Conservation (phyloP, 2,888 invertebrate species). For the Lasioglossum vierecki region DNA sequence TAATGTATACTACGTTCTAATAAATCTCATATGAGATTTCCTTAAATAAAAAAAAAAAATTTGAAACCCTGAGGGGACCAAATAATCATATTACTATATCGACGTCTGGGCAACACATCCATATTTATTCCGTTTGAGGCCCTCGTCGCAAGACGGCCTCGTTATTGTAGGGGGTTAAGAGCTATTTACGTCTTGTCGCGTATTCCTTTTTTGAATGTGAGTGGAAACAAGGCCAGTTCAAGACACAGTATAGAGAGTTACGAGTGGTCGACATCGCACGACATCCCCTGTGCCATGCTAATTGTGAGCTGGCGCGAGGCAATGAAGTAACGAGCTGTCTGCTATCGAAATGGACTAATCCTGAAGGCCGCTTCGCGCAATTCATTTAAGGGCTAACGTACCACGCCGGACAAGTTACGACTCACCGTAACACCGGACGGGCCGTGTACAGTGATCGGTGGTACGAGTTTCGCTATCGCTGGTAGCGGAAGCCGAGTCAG, state of each 20-base stretch:
- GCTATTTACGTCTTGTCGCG: neutral
- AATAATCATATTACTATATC: too few relatives aligned
- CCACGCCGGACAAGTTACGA: slow-evolving; percentile 49
- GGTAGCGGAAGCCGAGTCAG: slow-evolving; percentile 52
- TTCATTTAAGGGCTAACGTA: slow-evolving; percentile 47
- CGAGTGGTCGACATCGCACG: neutral
- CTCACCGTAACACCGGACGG: slow-evolving; percentile 23
- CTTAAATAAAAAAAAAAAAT: too few relatives aligned
- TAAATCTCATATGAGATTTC: too few relatives aligned
- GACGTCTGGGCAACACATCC: neutral
- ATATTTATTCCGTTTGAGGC: neutral
- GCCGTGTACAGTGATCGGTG: slow-evolving; percentile 37
- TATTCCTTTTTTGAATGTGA: neutral
- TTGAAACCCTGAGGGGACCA: too few relatives aligned
- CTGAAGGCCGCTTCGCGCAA: slow-evolving; percentile 48
- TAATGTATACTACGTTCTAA: too few relatives aligned
- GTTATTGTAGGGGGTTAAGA: neutral
- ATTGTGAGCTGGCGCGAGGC: slow-evolving; percentile 52
- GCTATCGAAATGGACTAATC: slow-evolving; percentile 66
- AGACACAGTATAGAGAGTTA: neutral
- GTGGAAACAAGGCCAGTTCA: neutral
- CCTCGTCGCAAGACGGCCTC: neutral
- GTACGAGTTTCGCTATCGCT: slow-evolving; percentile 58
- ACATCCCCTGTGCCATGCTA: slow-evolving; percentile 42
- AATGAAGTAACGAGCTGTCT: slow-evolving; percentile 62